Evolutionary conservation across 1,140 invertebrate genomes (phyloP), one percentile per base, ranked within the genome.

Genomic region (Linepithema humile): DNA sequence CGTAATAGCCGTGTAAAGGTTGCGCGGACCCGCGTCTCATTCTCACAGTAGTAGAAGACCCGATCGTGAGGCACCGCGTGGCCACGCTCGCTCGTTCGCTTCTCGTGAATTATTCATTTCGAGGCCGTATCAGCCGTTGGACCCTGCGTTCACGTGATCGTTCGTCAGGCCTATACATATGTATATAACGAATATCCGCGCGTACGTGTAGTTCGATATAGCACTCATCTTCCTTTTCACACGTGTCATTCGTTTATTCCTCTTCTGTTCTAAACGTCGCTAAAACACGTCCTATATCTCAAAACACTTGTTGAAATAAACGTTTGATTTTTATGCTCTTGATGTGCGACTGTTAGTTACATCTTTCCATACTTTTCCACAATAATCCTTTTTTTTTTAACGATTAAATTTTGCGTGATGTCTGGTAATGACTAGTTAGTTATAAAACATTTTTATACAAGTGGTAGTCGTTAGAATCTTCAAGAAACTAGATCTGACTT

Each of bases 101-200:
- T 77, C 85, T 88, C 87, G 86, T 93, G 92, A 92, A 93, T 93
- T 91, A 93, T 93, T 93, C 92, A 93, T 93, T 74, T 74, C 64
- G 73, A 82, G 80, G 55, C 86, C 86, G 83, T 86, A 88, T 72
- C 85, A 89, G 89, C 85, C 88, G 89, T 90, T 92, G 90, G 92
- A 89, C 85, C 91, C 64, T 89, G 91, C 92, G 91, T 91, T 93
- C 90, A 87, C 90, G 89, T 90, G 92, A 93, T 92, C 89, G 86
- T 83, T 62, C 84, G 84, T 88, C 86, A n/a, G 80, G 83, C 85
- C 84, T 77, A 86, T 91, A 90, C 83, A 89, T 91, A 91, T 90
- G 84, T 88, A 87, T 88, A 17, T 26, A 35, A 86, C 59, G 53
- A 73, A 83, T 84, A 59, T 74, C 53, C n/a, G 29, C 29, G 45